phyloP scores from a whole-genome alignment of 2,113 vertebrate species.

The Epinephelus cyanopodus region DNA sequence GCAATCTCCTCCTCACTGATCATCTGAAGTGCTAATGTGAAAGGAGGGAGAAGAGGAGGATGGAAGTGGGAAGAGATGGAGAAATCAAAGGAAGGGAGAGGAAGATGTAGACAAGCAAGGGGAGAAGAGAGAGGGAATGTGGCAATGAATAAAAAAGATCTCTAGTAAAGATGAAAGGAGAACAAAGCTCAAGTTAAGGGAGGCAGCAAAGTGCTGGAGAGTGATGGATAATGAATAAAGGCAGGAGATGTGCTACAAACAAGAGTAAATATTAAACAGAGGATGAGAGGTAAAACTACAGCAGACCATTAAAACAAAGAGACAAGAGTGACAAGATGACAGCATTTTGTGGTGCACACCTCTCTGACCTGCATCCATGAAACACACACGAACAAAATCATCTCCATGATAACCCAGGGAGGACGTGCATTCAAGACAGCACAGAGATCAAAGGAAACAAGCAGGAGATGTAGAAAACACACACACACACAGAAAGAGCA shows the following conservation, averaged over 20 bases:
- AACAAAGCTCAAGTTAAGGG: not conserved
- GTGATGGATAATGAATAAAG: slow-evolving; percentile 26
- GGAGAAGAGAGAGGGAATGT: not conserved
- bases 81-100: slow-evolving; percentile 35
- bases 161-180: not conserved
- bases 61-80: slow-evolving; percentile 3
- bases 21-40: slow-evolving; percentile 54
- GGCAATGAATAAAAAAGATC: slow-evolving; percentile 8
- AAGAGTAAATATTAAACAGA: slow-evolving; percentile 2
- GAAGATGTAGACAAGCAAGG: not conserved
- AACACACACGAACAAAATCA: not conserved
- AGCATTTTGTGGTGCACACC: not conserved
- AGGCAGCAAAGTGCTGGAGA: not conserved
- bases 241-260: not conserved
- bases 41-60: slow-evolving; percentile 19
- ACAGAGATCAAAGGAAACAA: slow-evolving; percentile 21
- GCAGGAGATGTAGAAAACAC: slow-evolving; percentile 24
- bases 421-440: slow-evolving; percentile 7
- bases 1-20: slow-evolving; percentile 37
- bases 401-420: not conserved
- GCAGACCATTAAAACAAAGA: not conserved
- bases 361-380: slow-evolving; percentile 4
- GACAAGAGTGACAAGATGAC: not conserved
- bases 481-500: slow-evolving; percentile 6
- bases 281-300: not conserved